These are phyloP conservation scores for Schizotus pectinicornis DNA, from an alignment of 2,888 invertebrate genomes.

Conservation along the genomic window DNA sequence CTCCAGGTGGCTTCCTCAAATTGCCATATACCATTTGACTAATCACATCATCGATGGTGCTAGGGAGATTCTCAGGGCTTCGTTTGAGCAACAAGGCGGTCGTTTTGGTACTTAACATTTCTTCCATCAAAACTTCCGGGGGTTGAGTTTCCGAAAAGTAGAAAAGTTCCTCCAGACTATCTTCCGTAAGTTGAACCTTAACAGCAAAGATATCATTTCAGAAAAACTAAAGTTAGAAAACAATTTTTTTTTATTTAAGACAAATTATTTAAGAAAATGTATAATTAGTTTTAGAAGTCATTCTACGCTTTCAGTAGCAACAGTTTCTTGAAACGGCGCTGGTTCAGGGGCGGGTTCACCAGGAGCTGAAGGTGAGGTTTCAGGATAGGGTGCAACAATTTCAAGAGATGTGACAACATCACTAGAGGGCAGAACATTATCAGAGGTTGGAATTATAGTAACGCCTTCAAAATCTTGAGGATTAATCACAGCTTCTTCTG, in stretches of 20 bases:
- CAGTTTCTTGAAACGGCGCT: background rate
- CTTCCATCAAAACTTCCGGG: constrained; percentile 36
- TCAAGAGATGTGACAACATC: background rate
- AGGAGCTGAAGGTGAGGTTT: constrained; percentile 1
- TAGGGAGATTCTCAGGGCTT: constrained; percentile 41
- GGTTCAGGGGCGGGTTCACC: constrained; percentile 4
- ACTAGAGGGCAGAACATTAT: background rate
- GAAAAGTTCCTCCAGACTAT: constrained; percentile 49
- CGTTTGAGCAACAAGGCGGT: constrained; percentile 43
- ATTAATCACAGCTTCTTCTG: background rate
- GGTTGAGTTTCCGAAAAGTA: constrained; percentile 43
- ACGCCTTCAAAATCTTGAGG: background rate
- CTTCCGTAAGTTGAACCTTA: constrained; percentile 34
- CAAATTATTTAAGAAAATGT: background rate
- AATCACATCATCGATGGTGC: constrained; percentile 49
- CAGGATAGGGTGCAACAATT: constrained; percentile 4
- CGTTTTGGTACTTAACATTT: constrained; percentile 39
- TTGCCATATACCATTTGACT: constrained; percentile 52
- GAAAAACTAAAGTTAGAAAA: no score
- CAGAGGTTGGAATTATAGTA: background rate
- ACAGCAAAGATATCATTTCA: background rate
- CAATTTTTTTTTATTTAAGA: background rate
- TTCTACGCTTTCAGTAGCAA: background rate
- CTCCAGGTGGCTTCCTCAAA: constrained; percentile 47
- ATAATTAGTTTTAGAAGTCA: no score